These are phyloP conservation scores for Arizona elegans DNA, from an alignment of 2,113 vertebrate genomes.

Conservation along the genomic window DNA sequence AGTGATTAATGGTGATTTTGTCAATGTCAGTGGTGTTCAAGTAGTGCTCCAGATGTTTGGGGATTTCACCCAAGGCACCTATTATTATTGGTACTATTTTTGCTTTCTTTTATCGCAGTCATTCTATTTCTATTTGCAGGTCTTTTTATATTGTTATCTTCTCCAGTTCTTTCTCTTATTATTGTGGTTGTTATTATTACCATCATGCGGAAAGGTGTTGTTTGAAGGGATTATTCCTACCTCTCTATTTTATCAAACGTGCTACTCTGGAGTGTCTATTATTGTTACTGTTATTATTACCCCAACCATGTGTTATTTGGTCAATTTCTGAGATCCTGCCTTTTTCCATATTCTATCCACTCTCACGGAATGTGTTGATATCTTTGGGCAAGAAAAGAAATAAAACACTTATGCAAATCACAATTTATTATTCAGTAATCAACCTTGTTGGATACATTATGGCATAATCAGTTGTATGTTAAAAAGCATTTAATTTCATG, in stretches of 20 bases:
- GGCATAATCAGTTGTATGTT: slow-evolving; percentile 68
- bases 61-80: neutral
- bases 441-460: slow-evolving; percentile 65
- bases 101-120: neutral
- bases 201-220: neutral
- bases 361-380: slow-evolving; percentile 17
- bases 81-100: neutral
- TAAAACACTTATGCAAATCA: slow-evolving; percentile 64
- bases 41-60: neutral
- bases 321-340: neutral
- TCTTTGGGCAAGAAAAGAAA: slow-evolving; percentile 44
- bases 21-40: neutral
- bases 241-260: neutral
- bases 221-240: neutral
- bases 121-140: neutral
- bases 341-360: neutral
- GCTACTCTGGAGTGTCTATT: neutral
- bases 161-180: neutral
- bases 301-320: neutral
- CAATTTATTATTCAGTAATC: slow-evolving; percentile 66
- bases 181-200: neutral
- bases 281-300: neutral
- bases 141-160: neutral
- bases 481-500: slow-evolving; percentile 69
- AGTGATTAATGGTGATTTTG: neutral